These are phyloP conservation scores for Addax nasomaculatus DNA, from an alignment of 2,113 vertebrate species.

Conservation along the genomic window DNA sequence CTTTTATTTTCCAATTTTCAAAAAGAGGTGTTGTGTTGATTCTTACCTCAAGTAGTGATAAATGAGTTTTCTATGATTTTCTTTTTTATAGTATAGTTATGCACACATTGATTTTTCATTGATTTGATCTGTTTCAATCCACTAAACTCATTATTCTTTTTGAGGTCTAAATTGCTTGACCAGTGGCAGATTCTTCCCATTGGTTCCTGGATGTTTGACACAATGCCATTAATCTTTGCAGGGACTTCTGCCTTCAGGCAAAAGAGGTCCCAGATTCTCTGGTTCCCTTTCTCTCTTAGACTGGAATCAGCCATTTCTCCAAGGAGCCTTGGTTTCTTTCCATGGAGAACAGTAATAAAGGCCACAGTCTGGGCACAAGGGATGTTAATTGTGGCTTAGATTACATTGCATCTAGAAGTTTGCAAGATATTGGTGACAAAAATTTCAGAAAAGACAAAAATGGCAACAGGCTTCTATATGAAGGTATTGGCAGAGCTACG, in stretches of 20 bases:
- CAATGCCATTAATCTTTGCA: neutral
- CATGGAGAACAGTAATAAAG: neutral
- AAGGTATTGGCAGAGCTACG: neutral
- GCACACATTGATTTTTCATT: constrained; percentile 17
- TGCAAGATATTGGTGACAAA: neutral
- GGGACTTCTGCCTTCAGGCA: neutral
- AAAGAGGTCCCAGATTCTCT: neutral
- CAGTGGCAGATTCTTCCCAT: neutral
- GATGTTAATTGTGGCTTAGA: neutral
- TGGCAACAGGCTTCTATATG: neutral
- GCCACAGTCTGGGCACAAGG: neutral
- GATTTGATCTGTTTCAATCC: neutral
- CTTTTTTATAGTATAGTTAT: neutral
- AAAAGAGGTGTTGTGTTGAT: neutral
- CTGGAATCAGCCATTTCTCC: neutral
- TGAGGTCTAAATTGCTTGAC: neutral
- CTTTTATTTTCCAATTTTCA: constrained; percentile 4
- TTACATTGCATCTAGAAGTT: neutral
- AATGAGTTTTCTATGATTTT: neutral
- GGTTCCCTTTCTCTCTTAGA: neutral
- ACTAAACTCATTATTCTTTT: constrained; percentile 21
- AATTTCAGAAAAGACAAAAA: neutral
- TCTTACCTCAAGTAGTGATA: constrained; percentile 4
- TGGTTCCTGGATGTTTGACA: neutral
- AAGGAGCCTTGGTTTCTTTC: neutral